Percentiles rank a stretch among this genome's conserved stretches.
Conservation (phyloP, 2,797 vertebrate genomes). For the Pteronotus mesoamericanus region DNA sequence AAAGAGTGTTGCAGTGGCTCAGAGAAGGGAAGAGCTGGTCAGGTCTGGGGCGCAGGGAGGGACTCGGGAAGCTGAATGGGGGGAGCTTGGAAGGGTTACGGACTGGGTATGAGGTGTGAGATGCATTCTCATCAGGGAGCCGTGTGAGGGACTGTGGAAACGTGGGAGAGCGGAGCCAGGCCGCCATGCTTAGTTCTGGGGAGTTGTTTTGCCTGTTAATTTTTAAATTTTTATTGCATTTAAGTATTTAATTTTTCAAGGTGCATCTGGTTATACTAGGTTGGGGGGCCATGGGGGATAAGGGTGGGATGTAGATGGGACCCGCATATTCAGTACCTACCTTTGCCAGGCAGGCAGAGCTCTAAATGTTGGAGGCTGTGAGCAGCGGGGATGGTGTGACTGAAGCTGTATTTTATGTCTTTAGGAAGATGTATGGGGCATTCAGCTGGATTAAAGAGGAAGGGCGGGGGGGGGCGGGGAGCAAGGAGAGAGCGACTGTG, state of each 20-base stretch:
- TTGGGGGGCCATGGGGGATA: not conserved
- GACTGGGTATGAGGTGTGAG: not conserved
- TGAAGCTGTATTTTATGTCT: not conserved
- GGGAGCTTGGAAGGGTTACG: rapidly evolving
- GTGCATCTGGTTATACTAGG: not conserved
- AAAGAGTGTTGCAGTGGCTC: not conserved
- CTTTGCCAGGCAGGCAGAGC: not conserved
- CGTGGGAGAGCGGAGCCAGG: not conserved
- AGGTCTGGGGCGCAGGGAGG: too few relatives aligned
- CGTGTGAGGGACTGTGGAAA: not conserved
- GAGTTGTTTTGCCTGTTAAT: not conserved
- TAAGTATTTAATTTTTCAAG: not conserved
- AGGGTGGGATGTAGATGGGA: not conserved
- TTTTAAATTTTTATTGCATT: not conserved
- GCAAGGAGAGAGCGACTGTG: not conserved
- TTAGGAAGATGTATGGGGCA: not conserved
- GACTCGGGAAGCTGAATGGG: too few relatives aligned
- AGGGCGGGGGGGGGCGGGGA: not conserved
- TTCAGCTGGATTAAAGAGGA: not conserved
- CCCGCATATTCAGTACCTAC: not conserved
- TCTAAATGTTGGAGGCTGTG: not conserved
- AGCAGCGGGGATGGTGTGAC: too few relatives aligned
- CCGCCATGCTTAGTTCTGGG: not conserved
- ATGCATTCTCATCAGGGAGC: rapidly evolving
- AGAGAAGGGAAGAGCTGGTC: too few relatives aligned